These are phyloP conservation scores for Eubucco bourcierii DNA, from an alignment of 2,113 vertebrate genomes.

Conservation along the genomic window DNA sequence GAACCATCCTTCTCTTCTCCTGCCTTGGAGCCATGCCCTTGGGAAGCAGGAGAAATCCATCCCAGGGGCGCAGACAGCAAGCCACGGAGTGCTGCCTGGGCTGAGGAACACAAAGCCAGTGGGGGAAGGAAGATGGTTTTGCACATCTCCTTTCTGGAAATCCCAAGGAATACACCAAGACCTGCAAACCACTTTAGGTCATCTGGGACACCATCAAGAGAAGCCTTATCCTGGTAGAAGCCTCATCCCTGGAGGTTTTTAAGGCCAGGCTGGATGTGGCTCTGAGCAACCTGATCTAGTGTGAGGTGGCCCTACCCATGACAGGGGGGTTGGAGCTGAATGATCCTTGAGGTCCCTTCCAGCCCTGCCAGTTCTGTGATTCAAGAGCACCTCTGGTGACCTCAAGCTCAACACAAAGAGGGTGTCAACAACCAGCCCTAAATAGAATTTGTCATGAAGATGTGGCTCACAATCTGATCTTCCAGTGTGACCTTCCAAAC, in stretches of 20 bases:
- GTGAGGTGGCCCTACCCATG: too few species aligned
- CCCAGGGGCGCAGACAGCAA: fast-evolving
- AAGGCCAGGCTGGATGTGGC: too few species aligned
- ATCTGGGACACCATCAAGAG: not conserved
- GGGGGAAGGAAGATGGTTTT: not conserved
- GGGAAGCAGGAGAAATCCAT: not conserved
- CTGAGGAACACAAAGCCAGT: not conserved
- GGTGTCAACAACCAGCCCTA: not conserved
- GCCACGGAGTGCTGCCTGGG: not conserved
- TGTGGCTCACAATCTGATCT: not conserved
- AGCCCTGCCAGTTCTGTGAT: too few species aligned
- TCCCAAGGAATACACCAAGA: fast-evolving
- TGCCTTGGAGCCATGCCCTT: not conserved
- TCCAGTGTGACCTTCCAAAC: not conserved
- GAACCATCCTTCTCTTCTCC: not conserved
- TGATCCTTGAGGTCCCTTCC: too few species aligned
- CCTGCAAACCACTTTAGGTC: not conserved
- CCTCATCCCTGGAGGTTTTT: too few species aligned
- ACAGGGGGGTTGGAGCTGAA: too few species aligned
- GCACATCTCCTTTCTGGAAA: not conserved
- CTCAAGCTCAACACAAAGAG: not conserved
- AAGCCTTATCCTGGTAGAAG: too few species aligned
- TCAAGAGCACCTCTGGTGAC: not conserved
- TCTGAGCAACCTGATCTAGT: too few species aligned
- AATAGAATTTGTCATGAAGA: not conserved